A percentile compares a stretch with the other conserved stretches of the same genome.
Evolutionary conservation across 2,797 vertebrate species (phyloP).

Genomic region (Coregonus suidteri): DNA sequence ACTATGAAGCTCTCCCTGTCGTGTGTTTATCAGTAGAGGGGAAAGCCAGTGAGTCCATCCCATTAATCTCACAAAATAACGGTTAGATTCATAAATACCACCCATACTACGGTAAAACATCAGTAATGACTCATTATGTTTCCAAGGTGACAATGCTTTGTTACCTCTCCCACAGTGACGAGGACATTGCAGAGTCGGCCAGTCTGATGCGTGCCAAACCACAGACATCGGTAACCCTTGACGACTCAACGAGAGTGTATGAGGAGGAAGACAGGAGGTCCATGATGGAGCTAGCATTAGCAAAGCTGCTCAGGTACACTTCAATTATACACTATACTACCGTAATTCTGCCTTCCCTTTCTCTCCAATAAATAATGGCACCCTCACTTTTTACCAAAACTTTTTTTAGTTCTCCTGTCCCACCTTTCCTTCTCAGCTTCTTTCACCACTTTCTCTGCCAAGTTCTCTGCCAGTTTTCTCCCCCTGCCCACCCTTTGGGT

Average conservation of each 20-base stretch:
- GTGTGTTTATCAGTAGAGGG: conserved; percentile 87
- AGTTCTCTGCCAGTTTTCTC: too few species aligned
- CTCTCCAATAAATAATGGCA: background rate
- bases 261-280: conserved; percentile 83
- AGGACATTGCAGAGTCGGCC: conserved; percentile 94
- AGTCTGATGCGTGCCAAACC: conserved; percentile 91
- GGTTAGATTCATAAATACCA: background rate
- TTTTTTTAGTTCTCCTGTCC: conserved; percentile 30
- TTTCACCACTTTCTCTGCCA: too few species aligned
- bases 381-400: background rate
- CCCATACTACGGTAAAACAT: background rate
- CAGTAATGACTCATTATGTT: background rate
- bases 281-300: conserved; percentile 20
- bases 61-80: too few species aligned
- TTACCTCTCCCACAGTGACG: conserved; percentile 76
- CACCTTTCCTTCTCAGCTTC: conserved; percentile 28
- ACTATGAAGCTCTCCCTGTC: conserved; percentile 87
- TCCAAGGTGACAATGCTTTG: background rate
- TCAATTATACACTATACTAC: background rate
- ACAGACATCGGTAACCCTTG: conserved; percentile 87
- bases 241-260: conserved; percentile 89
- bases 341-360: background rate
- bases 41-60: conserved; percentile 85
- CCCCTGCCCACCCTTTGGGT: background rate
- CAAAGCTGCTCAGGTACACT: conserved; percentile 65